Base-by-base conservation (phyloP, 2,113 vertebrate species). In the Zeus faber region DNA sequence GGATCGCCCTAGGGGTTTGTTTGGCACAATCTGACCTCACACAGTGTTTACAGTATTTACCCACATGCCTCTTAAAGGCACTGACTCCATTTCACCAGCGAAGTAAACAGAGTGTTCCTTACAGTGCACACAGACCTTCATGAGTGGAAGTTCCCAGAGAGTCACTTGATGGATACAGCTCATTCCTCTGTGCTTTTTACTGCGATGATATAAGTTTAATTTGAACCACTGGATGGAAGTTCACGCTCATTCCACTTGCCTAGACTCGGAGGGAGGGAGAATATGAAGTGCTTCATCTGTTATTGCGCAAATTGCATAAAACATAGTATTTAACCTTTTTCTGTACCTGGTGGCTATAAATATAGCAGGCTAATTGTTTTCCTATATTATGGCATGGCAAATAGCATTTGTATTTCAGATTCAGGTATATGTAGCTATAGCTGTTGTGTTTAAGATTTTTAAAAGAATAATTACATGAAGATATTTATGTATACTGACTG, bases 401-500 rank as follows among this genome's bases (percentile, higher is more conserved):
- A 96, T 98, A 98, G 95, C 94, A 92, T 98, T 97, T 96, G 94
- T 99, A 97, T 96, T 91, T 91, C 87, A 85, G 76, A 91, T 91
- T 97, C 96, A 94, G 95, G 95, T 98, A 97, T 95, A 93, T 88
- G 89, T 91, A 91, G 88, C 85, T 87, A 84, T 95, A 97, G 94
- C 95, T 97, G 95, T 98, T 95, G 97, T 98, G 95, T 98, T 98
- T 89, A 93, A 96, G 93, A 92, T 94, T 83, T 86, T 79, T 91
- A 84, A 86, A 87, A 86, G 69, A 85, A 84, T 81, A 87, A 86
- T 86, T 92, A 98, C 93, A 93, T 94, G 91, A 93, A 95, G 93
- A 94, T 94, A 95, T 95, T 94, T 97, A 96, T 99, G 97, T 99
- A 97, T 94, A 97, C 95, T 89, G 95, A 97, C 94, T 99, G 96